These are phyloP conservation scores for Meriones psammophilus DNA, from an alignment of 2,797 vertebrate genomes.

Conservation along the genomic window DNA sequence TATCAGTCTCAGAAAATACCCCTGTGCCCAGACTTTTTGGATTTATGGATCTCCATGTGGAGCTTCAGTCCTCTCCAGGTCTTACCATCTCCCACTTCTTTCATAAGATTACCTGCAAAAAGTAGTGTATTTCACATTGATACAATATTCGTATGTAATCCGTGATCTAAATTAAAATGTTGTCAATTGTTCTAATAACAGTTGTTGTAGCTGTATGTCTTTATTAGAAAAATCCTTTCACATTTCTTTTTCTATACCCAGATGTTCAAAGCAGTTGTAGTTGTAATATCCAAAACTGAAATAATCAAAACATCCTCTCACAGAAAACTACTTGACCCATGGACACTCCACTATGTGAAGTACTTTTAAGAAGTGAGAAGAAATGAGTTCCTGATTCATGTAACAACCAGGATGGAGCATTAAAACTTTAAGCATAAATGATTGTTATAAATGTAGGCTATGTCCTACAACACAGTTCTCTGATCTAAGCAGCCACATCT, in stretches of 20 bases:
- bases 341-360: not conserved
- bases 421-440: not conserved
- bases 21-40: no score
- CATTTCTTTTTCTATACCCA: not conserved
- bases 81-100: no score
- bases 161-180: slow-evolving; percentile 13
- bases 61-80: no score
- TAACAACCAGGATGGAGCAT: not conserved
- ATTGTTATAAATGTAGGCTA: not conserved
- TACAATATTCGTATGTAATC: not conserved
- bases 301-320: not conserved
- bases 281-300: slow-evolving; percentile 21
- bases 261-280: not conserved
- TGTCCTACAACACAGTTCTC: not conserved
- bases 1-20: no score
- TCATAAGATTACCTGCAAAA: no score
- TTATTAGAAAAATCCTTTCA: not conserved
- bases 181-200: not conserved
- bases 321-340: not conserved
- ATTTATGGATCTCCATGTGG: no score
- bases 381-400: not conserved
- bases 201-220: slow-evolving; percentile 1
- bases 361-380: not conserved
- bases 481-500: not conserved
- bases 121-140: not conserved